These are phyloP conservation scores for Xestoiulus laeticollis DNA, from an alignment of 2,888 invertebrate species.

Conservation along the genomic window DNA sequence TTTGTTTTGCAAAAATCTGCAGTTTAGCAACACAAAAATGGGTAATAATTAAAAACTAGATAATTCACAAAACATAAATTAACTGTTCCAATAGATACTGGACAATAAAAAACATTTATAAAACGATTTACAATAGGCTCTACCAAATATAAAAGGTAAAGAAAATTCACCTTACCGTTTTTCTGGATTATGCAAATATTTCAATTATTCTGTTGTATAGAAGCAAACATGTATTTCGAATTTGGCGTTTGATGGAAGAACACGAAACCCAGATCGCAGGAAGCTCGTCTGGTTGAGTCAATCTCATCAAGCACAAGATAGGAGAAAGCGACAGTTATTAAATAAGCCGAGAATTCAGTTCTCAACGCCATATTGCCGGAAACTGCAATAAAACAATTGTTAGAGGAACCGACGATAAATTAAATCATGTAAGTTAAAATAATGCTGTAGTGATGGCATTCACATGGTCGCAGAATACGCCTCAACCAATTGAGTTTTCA, in stretches of 20 bases:
- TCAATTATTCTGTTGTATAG: neutral
- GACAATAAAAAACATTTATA: no score
- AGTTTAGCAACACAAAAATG: no score
- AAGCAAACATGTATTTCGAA: neutral
- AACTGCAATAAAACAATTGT: conserved; percentile 26
- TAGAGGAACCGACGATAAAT: neutral
- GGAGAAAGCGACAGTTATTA: neutral
- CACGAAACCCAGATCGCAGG: neutral
- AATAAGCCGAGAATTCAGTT: neutral
- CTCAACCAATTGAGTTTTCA: no score
- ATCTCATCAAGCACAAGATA: conserved; percentile 15
- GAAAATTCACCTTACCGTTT: neutral
- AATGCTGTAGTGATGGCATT: neutral
- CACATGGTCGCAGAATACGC: neutral
- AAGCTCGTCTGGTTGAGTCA: neutral
- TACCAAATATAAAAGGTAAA: neutral
- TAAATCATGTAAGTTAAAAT: neutral
- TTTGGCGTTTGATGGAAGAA: neutral
- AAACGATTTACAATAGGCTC: no score
- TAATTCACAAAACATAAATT: no score
- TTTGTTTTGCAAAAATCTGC: no score
- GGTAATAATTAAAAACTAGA: no score
- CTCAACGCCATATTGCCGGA: conserved; percentile 26
- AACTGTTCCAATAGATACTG: no score
- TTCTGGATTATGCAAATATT: neutral